A percentile compares a stretch with the other conserved stretches of the same genome.
Conservation (phyloP, 2,797 vertebrate genomes). For the Prunella strophiata region DNA sequence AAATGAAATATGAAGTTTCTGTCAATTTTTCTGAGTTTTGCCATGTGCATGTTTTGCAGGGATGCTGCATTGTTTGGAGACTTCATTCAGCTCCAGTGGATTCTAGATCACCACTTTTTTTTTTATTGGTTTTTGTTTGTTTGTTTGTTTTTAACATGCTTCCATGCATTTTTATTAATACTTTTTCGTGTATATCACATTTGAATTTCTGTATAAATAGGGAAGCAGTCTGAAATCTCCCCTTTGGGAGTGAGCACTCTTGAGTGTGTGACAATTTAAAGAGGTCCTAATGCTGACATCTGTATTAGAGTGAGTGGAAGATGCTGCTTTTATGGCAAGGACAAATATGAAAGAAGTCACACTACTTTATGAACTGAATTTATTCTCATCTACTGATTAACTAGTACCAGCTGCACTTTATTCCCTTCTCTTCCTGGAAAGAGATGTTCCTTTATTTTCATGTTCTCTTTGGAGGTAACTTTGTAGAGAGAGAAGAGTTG, state of each 20-base stretch:
- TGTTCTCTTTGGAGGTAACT: not conserved
- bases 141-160: not conserved
- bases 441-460: not conserved
- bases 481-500: not conserved
- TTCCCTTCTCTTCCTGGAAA: not conserved
- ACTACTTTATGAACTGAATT: not conserved
- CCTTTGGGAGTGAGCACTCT: not conserved
- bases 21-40: not conserved
- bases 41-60: not conserved
- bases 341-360: not conserved
- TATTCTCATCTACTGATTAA: not conserved
- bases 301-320: accelerated
- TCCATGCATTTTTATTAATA: accelerated
- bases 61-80: not conserved
- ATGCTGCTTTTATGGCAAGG: not conserved
- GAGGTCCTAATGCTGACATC: not conserved
- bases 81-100: not conserved
- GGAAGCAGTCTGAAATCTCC: not conserved
- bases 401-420: not conserved
- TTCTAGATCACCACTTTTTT: not conserved
- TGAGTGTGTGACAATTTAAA: not conserved
- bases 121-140: too few species aligned
- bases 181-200: not conserved
- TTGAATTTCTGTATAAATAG: not conserved
- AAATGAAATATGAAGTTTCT: not conserved